Evolutionary conservation across 2,113 vertebrate species (phyloP).

Genomic region (Antechinus flavipes): DNA sequence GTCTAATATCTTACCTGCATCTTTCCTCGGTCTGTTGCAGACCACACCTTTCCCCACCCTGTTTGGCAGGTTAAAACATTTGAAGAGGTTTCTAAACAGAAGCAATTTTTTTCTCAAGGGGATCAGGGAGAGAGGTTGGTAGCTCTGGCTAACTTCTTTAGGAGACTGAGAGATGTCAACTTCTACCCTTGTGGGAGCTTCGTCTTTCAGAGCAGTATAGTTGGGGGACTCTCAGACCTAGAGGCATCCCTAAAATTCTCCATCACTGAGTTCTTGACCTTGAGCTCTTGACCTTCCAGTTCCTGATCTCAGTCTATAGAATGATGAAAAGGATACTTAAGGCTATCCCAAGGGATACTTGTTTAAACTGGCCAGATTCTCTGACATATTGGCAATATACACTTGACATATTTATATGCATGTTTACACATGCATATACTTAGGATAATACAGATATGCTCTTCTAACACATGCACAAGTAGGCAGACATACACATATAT

Average conservation of each 20-base stretch:
- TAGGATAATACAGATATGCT: neutral
- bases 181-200: neutral
- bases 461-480: neutral
- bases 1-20: neutral
- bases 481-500: fast-evolving
- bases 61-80: too few species aligned
- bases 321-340: neutral
- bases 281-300: slow-evolving; percentile 11
- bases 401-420: neutral
- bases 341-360: neutral
- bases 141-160: neutral
- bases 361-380: neutral
- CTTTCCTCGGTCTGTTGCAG: neutral
- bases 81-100: neutral
- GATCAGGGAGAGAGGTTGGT: too few species aligned
- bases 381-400: neutral
- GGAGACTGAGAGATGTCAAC: neutral
- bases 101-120: neutral
- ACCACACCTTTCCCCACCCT: neutral
- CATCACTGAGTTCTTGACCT: slow-evolving; percentile 47
- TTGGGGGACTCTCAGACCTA: fast-evolving
- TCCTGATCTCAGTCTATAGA: neutral
- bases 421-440: neutral
- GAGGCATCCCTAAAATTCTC: neutral
- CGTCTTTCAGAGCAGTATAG: neutral